Conservation (phyloP, 2,888 invertebrate genomes). For the Proisotoma minuta region DNA sequence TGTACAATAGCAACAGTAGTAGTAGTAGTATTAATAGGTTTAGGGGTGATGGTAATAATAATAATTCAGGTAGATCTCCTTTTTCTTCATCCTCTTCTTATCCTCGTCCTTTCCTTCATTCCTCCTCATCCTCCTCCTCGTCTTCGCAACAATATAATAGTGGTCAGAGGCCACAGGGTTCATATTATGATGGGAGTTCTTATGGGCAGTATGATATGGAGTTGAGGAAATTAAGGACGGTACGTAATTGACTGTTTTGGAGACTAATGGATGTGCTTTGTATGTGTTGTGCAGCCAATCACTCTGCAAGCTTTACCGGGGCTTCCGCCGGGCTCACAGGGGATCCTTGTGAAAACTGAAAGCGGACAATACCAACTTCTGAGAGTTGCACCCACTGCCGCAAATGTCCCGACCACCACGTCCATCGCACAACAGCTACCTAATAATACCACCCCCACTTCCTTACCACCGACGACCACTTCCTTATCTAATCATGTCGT, state of each 20-base stretch:
- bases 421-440: slow-evolving; percentile 38
- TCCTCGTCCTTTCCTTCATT: slow-evolving; percentile 11
- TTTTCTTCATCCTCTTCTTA: slow-evolving; percentile 9
- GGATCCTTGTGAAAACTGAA: slow-evolving; percentile 81
- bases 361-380: slow-evolving; percentile 92
- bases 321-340: slow-evolving; percentile 80
- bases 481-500: slow-evolving; percentile 4
- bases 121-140: slow-evolving; percentile 6
- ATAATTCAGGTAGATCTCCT: slow-evolving; percentile 7
- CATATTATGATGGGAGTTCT: slow-evolving; percentile 14
- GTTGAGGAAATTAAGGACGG: slow-evolving; percentile 44
- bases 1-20: background rate
- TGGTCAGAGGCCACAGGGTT: background rate
- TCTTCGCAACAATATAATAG: background rate
- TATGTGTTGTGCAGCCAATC: slow-evolving; percentile 61
- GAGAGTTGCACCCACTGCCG: slow-evolving; percentile 62
- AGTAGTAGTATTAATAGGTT: slow-evolving; percentile 4
- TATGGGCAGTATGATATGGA: slow-evolving; percentile 40
- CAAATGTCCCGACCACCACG: slow-evolving; percentile 50
- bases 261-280: slow-evolving; percentile 48
- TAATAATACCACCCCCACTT: slow-evolving; percentile 33
- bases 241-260: slow-evolving; percentile 44
- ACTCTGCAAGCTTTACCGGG: slow-evolving; percentile 82
- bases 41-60: background rate
- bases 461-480: slow-evolving; percentile 32